Percentiles rank a stretch among this genome's conserved stretches.
These are phyloP conservation scores for Styela clava DNA, from an alignment of 23 tunicate genomes.

Conservation along the genomic window DNA sequence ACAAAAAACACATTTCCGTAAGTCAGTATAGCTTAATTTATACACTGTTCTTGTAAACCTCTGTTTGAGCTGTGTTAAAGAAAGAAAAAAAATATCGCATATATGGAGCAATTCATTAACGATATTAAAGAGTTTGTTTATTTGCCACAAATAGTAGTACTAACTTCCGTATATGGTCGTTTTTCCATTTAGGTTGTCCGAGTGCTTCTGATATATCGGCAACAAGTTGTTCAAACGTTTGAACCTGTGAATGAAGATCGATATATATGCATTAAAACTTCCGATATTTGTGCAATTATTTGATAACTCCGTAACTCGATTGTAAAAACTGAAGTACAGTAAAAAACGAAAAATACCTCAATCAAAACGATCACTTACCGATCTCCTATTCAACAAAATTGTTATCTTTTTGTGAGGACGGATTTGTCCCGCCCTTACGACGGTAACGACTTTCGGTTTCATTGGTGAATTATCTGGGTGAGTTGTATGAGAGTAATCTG, in stretches of 20 bases:
- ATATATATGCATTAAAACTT: too few species aligned
- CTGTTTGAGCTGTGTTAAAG: too few species aligned
- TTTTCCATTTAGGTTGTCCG: constrained; percentile 96
- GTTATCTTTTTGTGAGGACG: constrained; percentile 90
- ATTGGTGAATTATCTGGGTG: constrained; percentile 82
- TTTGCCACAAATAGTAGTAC: too few species aligned
- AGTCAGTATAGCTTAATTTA: background rate
- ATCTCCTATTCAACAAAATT: constrained; percentile 72
- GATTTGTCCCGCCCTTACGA: constrained; percentile 62
- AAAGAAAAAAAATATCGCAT: too few species aligned
- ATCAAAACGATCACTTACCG: too few species aligned
- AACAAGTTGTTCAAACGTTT: constrained; percentile 87
- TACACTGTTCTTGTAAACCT: background rate
- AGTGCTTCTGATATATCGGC: constrained; percentile 94
- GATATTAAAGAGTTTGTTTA: too few species aligned
- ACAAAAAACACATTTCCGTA: too few species aligned
- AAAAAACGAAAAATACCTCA: too few species aligned
- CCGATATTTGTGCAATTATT: too few species aligned
- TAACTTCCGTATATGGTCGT: constrained; percentile 86
- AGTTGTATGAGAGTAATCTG: constrained; percentile 72
- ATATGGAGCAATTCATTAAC: too few species aligned
- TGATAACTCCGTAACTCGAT: too few species aligned
- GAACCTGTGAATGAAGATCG: constrained; percentile 48
- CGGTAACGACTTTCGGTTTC: constrained; percentile 95
- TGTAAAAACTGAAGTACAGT: too few species aligned